Evolutionary conservation across 2,113 vertebrate genomes (phyloP).

Genomic region (Opisthocomus hoazin): DNA sequence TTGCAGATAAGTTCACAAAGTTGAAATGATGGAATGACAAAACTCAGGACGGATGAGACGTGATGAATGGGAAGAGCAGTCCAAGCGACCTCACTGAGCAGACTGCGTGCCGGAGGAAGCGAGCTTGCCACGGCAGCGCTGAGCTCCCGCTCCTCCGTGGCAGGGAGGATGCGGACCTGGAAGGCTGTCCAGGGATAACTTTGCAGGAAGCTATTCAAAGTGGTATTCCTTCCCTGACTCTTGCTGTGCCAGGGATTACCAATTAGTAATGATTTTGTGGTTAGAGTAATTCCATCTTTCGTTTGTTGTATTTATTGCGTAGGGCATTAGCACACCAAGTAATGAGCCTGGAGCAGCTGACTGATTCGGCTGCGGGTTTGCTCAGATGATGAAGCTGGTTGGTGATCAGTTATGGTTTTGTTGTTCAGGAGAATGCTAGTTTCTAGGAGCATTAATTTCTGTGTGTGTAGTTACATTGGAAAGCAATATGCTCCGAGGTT

Average conservation of each 20-base stretch:
- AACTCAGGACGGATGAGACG: neutral
- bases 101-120: fast-evolving
- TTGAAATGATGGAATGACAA: neutral
- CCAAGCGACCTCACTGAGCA: neutral
- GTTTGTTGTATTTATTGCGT: constrained; percentile 1
- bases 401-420: constrained; percentile 23
- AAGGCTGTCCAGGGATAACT: neutral
- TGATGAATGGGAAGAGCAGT: neutral
- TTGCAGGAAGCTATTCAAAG: neutral
- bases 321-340: neutral
- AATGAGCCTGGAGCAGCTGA: constrained; percentile 27
- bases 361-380: neutral
- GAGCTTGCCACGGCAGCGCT: neutral
- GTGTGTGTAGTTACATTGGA: neutral
- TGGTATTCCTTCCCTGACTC: neutral
- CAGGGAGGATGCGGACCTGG: neutral
- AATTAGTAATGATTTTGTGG: constrained; percentile 13
- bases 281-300: constrained; percentile 29
- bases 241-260: neutral
- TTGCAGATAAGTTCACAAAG: neutral
- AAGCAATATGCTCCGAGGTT: neutral
- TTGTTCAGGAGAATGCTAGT: constrained; percentile 11
- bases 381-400: neutral
- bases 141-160: neutral
- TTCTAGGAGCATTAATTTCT: constrained; percentile 18